phyloP scores from a whole-genome alignment of 2,797 vertebrate species.

The Lacerta viridis region DNA sequence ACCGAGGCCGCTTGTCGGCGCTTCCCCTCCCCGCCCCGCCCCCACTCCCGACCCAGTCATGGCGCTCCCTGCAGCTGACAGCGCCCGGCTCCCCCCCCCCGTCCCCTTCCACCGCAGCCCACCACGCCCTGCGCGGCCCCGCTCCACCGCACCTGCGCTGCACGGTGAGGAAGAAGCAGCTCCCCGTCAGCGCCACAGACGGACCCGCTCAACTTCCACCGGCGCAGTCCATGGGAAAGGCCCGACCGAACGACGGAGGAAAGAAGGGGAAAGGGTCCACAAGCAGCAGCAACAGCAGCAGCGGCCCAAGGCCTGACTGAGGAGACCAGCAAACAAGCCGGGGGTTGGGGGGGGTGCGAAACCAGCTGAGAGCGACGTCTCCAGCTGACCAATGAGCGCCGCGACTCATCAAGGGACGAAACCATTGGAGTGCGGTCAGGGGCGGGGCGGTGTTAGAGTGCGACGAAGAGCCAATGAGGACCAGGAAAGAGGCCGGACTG shows the following conservation, averaged over 20 bases:
- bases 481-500: slow-evolving; percentile 6
- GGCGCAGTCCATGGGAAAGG: background rate
- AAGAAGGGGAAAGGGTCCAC: background rate
- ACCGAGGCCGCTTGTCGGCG: too few species aligned
- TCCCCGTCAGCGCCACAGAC: background rate
- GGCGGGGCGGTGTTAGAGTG: background rate
- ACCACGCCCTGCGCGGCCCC: background rate
- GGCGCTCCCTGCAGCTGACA: background rate
- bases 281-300: too few species aligned
- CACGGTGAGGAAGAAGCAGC: background rate
- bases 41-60: background rate
- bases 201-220: background rate
- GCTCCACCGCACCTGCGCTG: background rate
- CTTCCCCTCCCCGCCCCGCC: background rate
- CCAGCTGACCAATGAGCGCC: slow-evolving; percentile 47
- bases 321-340: background rate
- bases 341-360: background rate
- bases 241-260: background rate
- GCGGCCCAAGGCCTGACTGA: background rate
- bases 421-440: background rate
- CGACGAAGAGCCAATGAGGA: slow-evolving; percentile 5
- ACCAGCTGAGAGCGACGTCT: slow-evolving; percentile 32
- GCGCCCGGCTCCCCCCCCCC: too few species aligned
- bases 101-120: too few species aligned
- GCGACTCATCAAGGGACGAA: rapidly evolving